Base-by-base conservation (phyloP, 1,140 invertebrate species). In the Panulirus ornatus region DNA sequence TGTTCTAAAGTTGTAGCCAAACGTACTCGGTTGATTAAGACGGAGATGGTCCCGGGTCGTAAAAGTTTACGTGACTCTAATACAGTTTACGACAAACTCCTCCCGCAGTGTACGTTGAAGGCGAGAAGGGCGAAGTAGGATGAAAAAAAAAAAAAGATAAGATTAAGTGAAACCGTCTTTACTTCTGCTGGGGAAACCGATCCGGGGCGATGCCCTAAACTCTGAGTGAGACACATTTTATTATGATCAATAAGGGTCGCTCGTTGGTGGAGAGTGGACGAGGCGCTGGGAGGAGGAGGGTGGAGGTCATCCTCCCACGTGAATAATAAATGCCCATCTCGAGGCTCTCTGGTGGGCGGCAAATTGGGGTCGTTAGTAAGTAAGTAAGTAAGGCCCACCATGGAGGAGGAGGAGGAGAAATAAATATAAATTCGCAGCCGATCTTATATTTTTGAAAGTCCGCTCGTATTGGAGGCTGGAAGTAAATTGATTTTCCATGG, bases 341-440 rank as follows among this genome's bases (percentile, higher is more conserved):
- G 30, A 66, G 58, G 6, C n/a, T 66, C 58, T 16, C 58, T 22
- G n/a, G n/a, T 30, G 58, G 22, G n/a, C 30, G 58, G 16, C 58
- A 66, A 66, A 66, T 66, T 66, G 58, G n/a, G n/a, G 58, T 66
- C 58, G 27, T 66, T 66, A 66, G 58, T 66, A 66, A 66, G 58
- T 66, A n/a, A n/a, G n/a, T n/a, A n/a, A n/a, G n/a, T n/a, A n/a
- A n/a, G n/a, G n/a, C n/a, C n/a, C n/a, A n/a, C n/a, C n/a, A n/a
- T n/a, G n/a, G n/a, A n/a, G n/a, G n/a, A n/a, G n/a, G n/a, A n/a
- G n/a, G n/a, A n/a, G n/a, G n/a, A n/a, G n/a, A n/a, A n/a, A n/a
- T n/a, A n/a, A 27, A 66, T 30, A 66, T 66, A 66, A 66, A 66
- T 66, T 66, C 30, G 58, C 30, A 66, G 58, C 11, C n/a, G 1